phyloP scores from a whole-genome alignment of 1,140 invertebrate genomes.

The Gonioctena quinquepunctata region DNA sequence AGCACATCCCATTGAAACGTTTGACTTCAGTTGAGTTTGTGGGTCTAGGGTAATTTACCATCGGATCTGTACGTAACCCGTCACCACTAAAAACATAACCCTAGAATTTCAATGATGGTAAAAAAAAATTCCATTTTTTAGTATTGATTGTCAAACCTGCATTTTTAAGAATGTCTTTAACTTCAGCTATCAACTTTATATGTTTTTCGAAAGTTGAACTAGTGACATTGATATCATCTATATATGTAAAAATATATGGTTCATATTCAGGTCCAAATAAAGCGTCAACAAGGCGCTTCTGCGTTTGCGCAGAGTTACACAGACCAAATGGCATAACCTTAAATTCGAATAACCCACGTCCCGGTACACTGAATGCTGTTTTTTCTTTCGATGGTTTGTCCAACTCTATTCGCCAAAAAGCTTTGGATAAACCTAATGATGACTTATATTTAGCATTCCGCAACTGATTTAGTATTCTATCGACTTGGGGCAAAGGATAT shows the following conservation, averaged over 20 bases:
- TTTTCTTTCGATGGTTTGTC: conserved; percentile 21
- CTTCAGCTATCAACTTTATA: conserved; percentile 33
- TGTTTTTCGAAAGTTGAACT: conserved; percentile 52
- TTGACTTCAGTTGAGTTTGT: background rate
- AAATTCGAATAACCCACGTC: conserved; percentile 47
- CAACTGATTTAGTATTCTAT: conserved; percentile 43
- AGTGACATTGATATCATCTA: conserved; percentile 51
- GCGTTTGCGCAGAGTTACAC: conserved; percentile 49
- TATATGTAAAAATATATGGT: conserved; percentile 40
- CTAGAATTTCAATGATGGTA: conserved; percentile 46
- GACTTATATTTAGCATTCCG: conserved; percentile 44
- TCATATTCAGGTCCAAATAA: conserved; percentile 48
- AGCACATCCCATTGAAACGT: background rate
- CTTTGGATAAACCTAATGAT: conserved; percentile 46
- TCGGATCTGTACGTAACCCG: conserved; percentile 51
- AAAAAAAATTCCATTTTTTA: conserved; percentile 49
- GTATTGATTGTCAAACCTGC: conserved; percentile 39
- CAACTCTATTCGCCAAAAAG: conserved; percentile 51
- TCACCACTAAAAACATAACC: conserved; percentile 47
- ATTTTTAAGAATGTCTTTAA: conserved; percentile 23
- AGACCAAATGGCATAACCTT: conserved; percentile 54
- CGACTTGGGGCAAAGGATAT: conserved; percentile 41
- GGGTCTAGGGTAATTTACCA: conserved; percentile 14
- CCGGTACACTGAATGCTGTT: background rate
- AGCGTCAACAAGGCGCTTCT: conserved; percentile 53